Conservation (phyloP, 2,888 invertebrate genomes). For the Plutella xylostella region DNA sequence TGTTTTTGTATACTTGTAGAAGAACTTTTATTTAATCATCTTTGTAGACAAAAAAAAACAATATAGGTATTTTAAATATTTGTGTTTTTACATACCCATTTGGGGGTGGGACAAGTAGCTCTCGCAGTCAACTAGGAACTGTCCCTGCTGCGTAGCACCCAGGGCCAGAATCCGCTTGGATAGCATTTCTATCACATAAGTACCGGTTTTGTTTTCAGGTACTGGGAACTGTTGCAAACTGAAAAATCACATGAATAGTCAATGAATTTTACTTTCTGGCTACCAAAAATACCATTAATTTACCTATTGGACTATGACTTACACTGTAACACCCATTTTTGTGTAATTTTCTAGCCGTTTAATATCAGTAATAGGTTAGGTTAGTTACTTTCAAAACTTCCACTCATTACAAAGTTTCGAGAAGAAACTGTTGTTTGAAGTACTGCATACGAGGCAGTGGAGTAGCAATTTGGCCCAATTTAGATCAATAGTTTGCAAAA, state of each 20-base stretch:
- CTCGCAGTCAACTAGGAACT: slow-evolving; percentile 95
- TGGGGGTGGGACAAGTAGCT: slow-evolving; percentile 86
- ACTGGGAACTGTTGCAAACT: slow-evolving; percentile 89
- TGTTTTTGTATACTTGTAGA: too few relatives aligned
- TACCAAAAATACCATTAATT: too few relatives aligned
- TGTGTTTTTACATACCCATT: slow-evolving; percentile 65
- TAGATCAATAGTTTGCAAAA: too few relatives aligned
- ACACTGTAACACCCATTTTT: slow-evolving; percentile 75
- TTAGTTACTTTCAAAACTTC: not conserved
- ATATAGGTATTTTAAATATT: too few relatives aligned
- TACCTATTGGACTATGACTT: slow-evolving; percentile 37
- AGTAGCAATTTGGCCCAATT: too few relatives aligned
- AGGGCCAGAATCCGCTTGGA: slow-evolving; percentile 87
- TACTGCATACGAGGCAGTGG: too few relatives aligned
- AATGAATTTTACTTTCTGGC: too few relatives aligned
- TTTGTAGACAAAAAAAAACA: too few relatives aligned
- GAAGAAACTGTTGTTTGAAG: too few relatives aligned
- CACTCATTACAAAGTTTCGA: too few relatives aligned
- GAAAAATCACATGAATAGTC: slow-evolving; percentile 8
- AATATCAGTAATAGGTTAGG: too few relatives aligned
- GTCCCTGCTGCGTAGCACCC: slow-evolving; percentile 89
- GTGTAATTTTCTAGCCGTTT: not conserved
- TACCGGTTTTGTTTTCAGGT: slow-evolving; percentile 90
- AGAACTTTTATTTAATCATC: too few relatives aligned
- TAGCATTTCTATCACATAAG: slow-evolving; percentile 87